phyloP scores from a whole-genome alignment of 2,113 vertebrate genomes.

The Steatornis caripensis region DNA sequence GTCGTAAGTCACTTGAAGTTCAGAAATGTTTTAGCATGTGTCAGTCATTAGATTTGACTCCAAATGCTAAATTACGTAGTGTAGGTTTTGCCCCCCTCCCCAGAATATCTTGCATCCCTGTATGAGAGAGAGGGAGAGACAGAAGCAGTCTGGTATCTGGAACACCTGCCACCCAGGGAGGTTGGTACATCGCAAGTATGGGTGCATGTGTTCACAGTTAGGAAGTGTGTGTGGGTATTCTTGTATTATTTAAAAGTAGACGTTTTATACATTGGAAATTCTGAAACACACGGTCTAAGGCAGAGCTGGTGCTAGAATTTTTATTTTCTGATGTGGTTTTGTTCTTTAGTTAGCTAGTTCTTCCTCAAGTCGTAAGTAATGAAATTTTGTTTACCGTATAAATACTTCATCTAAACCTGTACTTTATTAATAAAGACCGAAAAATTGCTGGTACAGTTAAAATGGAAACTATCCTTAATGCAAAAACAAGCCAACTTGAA shows the following conservation, averaged over 20 bases:
- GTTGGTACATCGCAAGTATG: rapidly evolving
- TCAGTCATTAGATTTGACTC: background rate
- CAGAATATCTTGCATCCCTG: background rate
- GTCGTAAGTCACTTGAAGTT: background rate
- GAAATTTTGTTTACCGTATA: background rate
- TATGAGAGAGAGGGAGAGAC: background rate
- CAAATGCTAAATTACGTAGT: background rate
- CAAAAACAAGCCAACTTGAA: background rate
- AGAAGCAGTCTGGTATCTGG: background rate
- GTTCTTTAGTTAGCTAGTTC: background rate
- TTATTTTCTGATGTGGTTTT: conserved; percentile 10
- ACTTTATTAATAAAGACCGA: background rate
- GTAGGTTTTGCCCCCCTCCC: background rate
- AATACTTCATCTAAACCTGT: background rate
- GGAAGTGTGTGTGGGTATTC: background rate
- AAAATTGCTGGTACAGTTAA: background rate
- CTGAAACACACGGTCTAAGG: background rate
- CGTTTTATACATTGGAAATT: background rate
- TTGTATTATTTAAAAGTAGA: background rate
- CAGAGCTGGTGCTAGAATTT: background rate
- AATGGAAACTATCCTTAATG: background rate
- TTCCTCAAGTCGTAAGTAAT: background rate
- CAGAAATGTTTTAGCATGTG: background rate
- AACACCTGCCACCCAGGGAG: background rate
- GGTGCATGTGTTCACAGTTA: background rate